phyloP scores from a whole-genome alignment of 2,888 invertebrate genomes.

The Cepaea hortensis region DNA sequence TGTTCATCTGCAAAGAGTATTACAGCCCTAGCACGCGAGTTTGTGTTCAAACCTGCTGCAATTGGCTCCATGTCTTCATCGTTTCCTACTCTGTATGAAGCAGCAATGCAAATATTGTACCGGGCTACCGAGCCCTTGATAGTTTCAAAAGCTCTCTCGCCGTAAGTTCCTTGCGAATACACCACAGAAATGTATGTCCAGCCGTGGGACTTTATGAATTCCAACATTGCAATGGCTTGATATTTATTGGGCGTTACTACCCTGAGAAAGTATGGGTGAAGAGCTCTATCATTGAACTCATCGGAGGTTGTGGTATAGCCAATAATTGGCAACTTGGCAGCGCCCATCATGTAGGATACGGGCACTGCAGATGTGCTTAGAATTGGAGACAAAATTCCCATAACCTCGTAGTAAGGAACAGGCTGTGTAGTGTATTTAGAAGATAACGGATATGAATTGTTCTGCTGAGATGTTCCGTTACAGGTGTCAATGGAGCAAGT shows the following conservation, averaged over 20 bases:
- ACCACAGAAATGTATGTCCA: slow-evolving; percentile 87
- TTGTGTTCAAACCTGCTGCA: slow-evolving; percentile 42
- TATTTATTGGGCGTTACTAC: slow-evolving; percentile 63
- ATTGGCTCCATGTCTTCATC: slow-evolving; percentile 45
- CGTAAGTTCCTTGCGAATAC: slow-evolving; percentile 81
- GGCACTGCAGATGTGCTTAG: slow-evolving; percentile 57
- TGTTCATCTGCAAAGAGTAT: slow-evolving; percentile 61
- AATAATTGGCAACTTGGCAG: slow-evolving; percentile 44
- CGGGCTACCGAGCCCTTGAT: slow-evolving; percentile 50
- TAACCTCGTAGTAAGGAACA: slow-evolving; percentile 52
- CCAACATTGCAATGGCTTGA: slow-evolving; percentile 59
- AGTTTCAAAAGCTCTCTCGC: slow-evolving; percentile 57
- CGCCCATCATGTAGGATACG: slow-evolving; percentile 55
- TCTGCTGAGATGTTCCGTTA: not conserved
- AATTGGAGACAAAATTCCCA: slow-evolving; percentile 61
- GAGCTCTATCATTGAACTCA: slow-evolving; percentile 58
- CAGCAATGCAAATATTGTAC: slow-evolving; percentile 59
- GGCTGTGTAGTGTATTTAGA: not conserved
- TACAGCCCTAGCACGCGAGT: slow-evolving; percentile 56
- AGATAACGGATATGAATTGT: not conserved
- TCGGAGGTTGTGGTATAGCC: slow-evolving; percentile 60
- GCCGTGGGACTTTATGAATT: slow-evolving; percentile 75
- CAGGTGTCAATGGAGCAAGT: slow-evolving; percentile 11
- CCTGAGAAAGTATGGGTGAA: slow-evolving; percentile 64
- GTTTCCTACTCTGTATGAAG: slow-evolving; percentile 44